Conservation (phyloP, 1,140 invertebrate genomes). For the Drosophila hydei region DNA sequence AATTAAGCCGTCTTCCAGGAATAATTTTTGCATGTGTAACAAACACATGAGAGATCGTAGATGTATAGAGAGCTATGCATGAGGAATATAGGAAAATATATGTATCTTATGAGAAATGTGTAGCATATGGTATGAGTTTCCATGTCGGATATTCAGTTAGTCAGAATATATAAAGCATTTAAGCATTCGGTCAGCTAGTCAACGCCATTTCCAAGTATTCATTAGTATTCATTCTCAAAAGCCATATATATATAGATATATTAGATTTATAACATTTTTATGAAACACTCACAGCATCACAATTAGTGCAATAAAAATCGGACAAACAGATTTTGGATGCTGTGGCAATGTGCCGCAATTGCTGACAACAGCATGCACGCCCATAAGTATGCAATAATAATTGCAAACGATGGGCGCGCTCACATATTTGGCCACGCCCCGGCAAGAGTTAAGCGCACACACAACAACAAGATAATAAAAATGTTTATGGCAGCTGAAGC, state of each 20-base stretch:
- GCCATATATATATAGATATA: too few relatives aligned
- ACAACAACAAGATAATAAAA: constrained; percentile 64
- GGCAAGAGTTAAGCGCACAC: constrained; percentile 35
- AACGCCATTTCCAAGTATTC: too few relatives aligned
- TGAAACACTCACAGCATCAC: neutral
- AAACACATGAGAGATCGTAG: too few relatives aligned
- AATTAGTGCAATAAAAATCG: constrained; percentile 3
- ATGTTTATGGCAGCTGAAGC: constrained; percentile 46
- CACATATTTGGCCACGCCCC: constrained; percentile 6
- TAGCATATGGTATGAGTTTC: too few relatives aligned
- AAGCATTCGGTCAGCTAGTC: too few relatives aligned
- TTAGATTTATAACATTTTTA: neutral
- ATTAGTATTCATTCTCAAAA: neutral
- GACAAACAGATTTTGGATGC: neutral
- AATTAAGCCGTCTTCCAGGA: too few relatives aligned
- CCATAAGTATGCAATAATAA: constrained; percentile 71
- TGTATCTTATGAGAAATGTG: too few relatives aligned
- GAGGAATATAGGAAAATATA: too few relatives aligned
- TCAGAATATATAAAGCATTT: too few relatives aligned
- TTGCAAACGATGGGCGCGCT: constrained; percentile 61
- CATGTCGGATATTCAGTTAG: too few relatives aligned
- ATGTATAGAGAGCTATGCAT: too few relatives aligned
- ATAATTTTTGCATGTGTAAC: too few relatives aligned
- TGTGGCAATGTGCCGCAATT: neutral
- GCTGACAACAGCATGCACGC: neutral